Evolutionary conservation across 2,797 vertebrate genomes (phyloP).

Genomic region (Cuculus canorus): DNA sequence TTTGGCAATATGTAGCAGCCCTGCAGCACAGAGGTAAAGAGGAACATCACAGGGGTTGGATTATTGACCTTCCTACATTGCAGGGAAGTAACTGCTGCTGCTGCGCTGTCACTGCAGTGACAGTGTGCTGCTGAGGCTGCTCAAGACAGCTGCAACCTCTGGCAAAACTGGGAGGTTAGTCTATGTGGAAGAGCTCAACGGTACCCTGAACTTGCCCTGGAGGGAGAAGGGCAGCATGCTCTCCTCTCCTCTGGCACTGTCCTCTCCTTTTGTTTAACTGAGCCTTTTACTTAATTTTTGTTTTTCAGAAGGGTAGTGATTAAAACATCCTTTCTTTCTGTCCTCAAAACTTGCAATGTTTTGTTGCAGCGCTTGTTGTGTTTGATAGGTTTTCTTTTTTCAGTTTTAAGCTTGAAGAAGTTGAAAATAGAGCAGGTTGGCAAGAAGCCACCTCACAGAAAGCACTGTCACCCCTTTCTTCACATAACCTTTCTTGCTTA

Average conservation of each 20-base stretch:
- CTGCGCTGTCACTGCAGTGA: background rate
- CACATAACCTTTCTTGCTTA: background rate
- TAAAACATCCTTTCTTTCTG: background rate
- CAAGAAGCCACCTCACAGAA: background rate
- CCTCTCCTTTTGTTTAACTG: background rate
- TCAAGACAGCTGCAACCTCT: background rate
- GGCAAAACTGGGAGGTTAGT: background rate
- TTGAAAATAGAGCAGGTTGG: background rate
- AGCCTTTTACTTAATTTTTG: background rate
- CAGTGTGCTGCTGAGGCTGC: background rate
- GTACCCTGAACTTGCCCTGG: fast-evolving
- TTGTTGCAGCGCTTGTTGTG: background rate
- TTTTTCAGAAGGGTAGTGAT: background rate
- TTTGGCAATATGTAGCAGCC: background rate
- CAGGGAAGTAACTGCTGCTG: background rate
- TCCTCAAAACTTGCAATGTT: background rate
- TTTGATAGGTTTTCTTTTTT: background rate
- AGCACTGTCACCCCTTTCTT: background rate
- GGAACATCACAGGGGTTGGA: background rate
- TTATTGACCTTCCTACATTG: background rate
- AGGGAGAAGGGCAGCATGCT: fast-evolving
- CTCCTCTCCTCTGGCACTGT: too few species aligned
- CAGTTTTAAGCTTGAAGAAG: background rate
- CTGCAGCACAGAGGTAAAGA: background rate
- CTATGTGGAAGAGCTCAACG: background rate